These are phyloP conservation scores for Arctia plantaginis DNA, from an alignment of 2,888 invertebrate genomes.

Conservation along the genomic window DNA sequence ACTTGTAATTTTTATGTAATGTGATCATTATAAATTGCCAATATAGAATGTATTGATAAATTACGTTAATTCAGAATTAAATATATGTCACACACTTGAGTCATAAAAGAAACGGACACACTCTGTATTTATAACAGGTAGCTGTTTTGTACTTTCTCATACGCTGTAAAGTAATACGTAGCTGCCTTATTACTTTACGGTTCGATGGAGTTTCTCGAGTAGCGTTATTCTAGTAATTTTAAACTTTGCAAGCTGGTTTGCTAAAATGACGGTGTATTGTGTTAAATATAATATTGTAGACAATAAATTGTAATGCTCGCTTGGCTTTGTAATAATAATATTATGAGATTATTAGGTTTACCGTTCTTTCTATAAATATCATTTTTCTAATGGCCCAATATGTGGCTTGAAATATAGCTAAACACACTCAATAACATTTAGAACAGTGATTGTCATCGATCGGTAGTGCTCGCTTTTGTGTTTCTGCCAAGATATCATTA, in stretches of 20 bases:
- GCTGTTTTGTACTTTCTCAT: constrained; percentile 36
- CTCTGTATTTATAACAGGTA: constrained; percentile 5
- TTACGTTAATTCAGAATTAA: not conserved
- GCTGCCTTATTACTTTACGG: constrained; percentile 8
- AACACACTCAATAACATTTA: no score
- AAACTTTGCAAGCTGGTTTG: not conserved
- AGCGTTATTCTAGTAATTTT: constrained; percentile 24
- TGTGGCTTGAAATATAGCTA: not conserved
- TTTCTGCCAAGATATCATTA: not conserved
- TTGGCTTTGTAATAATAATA: not conserved
- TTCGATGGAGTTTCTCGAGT: constrained; percentile 24
- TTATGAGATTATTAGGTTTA: not conserved
- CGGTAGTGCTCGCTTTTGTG: not conserved
- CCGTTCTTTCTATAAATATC: no score
- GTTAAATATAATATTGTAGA: not conserved
- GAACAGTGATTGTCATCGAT: not conserved
- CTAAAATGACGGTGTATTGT: not conserved
- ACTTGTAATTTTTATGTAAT: no score
- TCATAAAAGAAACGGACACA: not conserved
- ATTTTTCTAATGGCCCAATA: not conserved
- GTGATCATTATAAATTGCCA: no score
- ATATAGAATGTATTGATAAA: not conserved
- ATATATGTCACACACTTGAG: not conserved
- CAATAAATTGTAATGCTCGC: not conserved
- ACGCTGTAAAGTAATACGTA: constrained; percentile 29